Conservation (phyloP, 2,797 vertebrate species). For the Ctenopoma multispine region DNA sequence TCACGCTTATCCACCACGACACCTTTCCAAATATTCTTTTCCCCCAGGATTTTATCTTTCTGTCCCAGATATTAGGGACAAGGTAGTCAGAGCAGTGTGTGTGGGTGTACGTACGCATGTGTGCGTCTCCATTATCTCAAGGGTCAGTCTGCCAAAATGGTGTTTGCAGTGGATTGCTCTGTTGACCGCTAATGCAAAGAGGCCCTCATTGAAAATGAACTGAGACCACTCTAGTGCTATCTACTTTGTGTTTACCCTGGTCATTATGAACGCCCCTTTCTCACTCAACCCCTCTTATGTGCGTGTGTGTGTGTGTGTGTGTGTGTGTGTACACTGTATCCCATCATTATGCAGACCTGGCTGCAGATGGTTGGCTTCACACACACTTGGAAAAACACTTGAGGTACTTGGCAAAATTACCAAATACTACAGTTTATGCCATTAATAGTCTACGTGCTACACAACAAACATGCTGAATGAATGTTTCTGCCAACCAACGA, state of each 20-base stretch:
- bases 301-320: constrained; percentile 27
- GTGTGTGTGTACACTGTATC: constrained; percentile 8
- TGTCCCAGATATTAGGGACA: neutral
- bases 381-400: constrained; percentile 48
- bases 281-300: constrained; percentile 8
- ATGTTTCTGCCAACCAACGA: neutral
- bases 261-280: constrained; percentile 54
- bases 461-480: neutral
- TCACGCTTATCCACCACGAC: constrained; percentile 8
- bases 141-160: constrained; percentile 27
- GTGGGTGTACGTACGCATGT: constrained; percentile 11
- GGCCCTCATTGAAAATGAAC: constrained; percentile 73
- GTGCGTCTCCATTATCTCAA: constrained; percentile 65
- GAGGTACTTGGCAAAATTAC: neutral
- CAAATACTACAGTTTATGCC: neutral
- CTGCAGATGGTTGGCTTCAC: constrained; percentile 47
- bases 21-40: constrained; percentile 12
- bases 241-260: constrained; percentile 65
- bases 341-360: constrained; percentile 31
- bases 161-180: constrained; percentile 67
- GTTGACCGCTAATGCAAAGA: constrained; percentile 67
- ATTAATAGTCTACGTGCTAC: neutral
- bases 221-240: constrained; percentile 57
- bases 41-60: neutral
- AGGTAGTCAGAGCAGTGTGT: neutral